Evolutionary conservation across 2,888 invertebrate genomes (phyloP), one percentile per base, ranked within the genome.

Genomic region (Trachelus tabidus): DNA sequence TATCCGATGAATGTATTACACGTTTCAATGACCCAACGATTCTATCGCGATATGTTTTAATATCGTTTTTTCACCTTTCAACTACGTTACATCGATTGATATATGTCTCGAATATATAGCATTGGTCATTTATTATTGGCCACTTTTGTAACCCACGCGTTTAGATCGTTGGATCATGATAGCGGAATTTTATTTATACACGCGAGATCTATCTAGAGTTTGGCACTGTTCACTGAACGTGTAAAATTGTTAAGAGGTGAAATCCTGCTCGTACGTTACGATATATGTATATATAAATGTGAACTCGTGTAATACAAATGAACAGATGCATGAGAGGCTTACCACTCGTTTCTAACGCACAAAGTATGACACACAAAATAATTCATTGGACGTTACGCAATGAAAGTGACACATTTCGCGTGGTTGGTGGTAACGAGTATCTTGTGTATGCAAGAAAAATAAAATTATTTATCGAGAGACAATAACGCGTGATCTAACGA

Each of bases 361-460:
- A 56, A 56, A 56, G 56, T 56, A 56, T 71, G 33, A 23, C 71
- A 34, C 30, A 71, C 71, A 34, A 71, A 71, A 71, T 71, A 71
- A 71, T 71, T 31, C 33, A 71, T 71, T 71, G 34, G 12, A 71
- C 11, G 71, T 71, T 71, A 71, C 71, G 71, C 33, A 71, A 71
- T 9, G 34, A 71, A 71, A 33, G 9, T 11, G 6, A 71, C 31
- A 71, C 33, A 56, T 56, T 56, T 56, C 23, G 23, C 56, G 56
- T 56, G 56, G 23, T 1, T 23, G 23, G 56, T 23, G 56, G 9
- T 56, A 56, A 56, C 6, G 56, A 9, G 9, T 56, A 56, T 56
- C 56, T 56, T 23, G 56, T 6, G 23, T 23, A 6, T 23, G 23
- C 9, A 9, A 56, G 23, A 56, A 23, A 56, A 56, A 56, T 56